Percentiles rank a stretch among this genome's conserved stretches.
Conservation (phyloP, 1,140 invertebrate genomes). For the Charaxes varanes region DNA sequence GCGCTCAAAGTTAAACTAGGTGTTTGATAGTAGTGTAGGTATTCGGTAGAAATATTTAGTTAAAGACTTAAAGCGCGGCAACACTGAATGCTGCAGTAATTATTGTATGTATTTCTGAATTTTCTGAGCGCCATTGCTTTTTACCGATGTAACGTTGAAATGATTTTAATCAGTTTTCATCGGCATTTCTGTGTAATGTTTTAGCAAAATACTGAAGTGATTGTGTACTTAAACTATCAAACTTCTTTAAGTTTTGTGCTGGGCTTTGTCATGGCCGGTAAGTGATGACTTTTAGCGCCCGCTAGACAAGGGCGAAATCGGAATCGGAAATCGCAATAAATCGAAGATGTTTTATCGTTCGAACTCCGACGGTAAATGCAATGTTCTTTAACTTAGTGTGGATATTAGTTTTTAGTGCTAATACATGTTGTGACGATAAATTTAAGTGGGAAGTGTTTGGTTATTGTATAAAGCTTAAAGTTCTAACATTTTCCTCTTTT, state of each 20-base stretch:
- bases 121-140: slow-evolving; percentile 74
- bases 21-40: no score
- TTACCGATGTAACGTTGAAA: slow-evolving; percentile 72
- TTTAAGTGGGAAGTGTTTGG: slow-evolving; percentile 61
- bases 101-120: slow-evolving; percentile 69
- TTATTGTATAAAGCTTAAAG: slow-evolving; percentile 55
- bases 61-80: slow-evolving; percentile 32
- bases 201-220: slow-evolving; percentile 68
- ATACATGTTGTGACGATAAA: slow-evolving; percentile 52
- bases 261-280: slow-evolving; percentile 75
- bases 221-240: slow-evolving; percentile 71
- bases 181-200: slow-evolving; percentile 70
- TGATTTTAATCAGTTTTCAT: slow-evolving; percentile 74
- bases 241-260: slow-evolving; percentile 73
- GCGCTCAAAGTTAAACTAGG: no score
- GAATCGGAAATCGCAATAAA: slow-evolving; percentile 71
- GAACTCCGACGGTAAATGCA: slow-evolving; percentile 74
- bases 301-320: slow-evolving; percentile 73
- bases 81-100: slow-evolving; percentile 65
- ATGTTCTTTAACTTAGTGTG: slow-evolving; percentile 73
- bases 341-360: slow-evolving; percentile 75
- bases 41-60: no score
- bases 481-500: slow-evolving; percentile 57
- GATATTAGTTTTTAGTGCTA: slow-evolving; percentile 66
- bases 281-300: slow-evolving; percentile 75